Conservation (phyloP, 2,888 invertebrate species). For the Ectobius pallidus region DNA sequence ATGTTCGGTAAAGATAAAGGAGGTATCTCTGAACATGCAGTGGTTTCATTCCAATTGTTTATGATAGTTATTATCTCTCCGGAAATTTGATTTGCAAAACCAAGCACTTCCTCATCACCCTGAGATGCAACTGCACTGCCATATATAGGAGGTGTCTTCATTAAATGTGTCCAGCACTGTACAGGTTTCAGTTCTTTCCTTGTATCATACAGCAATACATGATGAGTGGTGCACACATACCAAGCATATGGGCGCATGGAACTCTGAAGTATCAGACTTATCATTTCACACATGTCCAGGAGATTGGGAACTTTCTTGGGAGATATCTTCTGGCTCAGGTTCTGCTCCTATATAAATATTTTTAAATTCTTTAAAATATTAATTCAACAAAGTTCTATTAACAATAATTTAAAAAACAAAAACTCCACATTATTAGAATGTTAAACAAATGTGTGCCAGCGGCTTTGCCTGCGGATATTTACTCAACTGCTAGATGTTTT, state of each 20-base stretch:
- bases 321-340: neutral
- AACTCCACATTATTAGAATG: neutral
- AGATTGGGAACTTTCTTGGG: neutral
- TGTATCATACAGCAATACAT: constrained; percentile 13
- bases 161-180: constrained; percentile 3
- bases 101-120: neutral
- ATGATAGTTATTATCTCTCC: neutral
- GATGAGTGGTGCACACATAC: neutral
- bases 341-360: neutral
- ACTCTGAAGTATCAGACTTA: neutral
- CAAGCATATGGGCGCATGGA: neutral
- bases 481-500: no score
- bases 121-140: neutral
- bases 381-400: neutral
- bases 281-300: neutral
- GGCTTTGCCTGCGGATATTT: neutral
- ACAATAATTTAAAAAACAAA: neutral
- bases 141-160: constrained; percentile 5
- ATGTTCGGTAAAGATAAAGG: neutral
- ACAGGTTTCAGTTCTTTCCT: neutral
- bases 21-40: neutral
- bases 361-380: neutral
- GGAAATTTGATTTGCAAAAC: neutral
- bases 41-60: neutral
- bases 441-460: neutral